phyloP scores from a whole-genome alignment of 2,797 vertebrate species.

The Enteromius radiatus region DNA sequence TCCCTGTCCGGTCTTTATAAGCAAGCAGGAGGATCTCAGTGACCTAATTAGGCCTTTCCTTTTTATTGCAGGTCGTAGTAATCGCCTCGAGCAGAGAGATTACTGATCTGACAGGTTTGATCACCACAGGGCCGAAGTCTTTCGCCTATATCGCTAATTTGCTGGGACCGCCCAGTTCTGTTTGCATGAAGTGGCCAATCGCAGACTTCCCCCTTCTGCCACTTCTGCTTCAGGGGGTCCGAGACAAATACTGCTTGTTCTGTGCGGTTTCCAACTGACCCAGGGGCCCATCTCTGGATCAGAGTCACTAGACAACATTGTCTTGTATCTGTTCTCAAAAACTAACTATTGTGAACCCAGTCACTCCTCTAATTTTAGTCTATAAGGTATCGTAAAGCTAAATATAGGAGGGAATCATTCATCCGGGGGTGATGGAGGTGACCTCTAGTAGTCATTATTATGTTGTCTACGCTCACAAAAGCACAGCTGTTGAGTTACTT shows the following conservation, averaged over 20 bases:
- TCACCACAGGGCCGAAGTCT: slow-evolving; percentile 82
- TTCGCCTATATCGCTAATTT: slow-evolving; percentile 79
- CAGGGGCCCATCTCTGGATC: slow-evolving; percentile 71
- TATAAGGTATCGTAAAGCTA: slow-evolving; percentile 58
- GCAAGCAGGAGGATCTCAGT: slow-evolving; percentile 77
- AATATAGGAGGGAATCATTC: slow-evolving; percentile 60
- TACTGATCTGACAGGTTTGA: slow-evolving; percentile 80
- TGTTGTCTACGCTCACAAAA: slow-evolving; percentile 54
- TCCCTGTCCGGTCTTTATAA: slow-evolving; percentile 75
- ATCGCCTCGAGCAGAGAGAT: slow-evolving; percentile 86
- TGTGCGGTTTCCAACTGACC: slow-evolving; percentile 79
- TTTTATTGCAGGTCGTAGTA: slow-evolving; percentile 80
- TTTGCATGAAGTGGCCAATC: slow-evolving; percentile 69
- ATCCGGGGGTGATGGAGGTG: slow-evolving; percentile 54
- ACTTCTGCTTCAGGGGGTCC: slow-evolving; percentile 82
- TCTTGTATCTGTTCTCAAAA: slow-evolving; percentile 62
- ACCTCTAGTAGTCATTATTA: slow-evolving; percentile 38
- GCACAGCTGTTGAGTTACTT: slow-evolving; percentile 53
- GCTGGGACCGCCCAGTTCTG: slow-evolving; percentile 71
- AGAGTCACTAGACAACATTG: slow-evolving; percentile 69
- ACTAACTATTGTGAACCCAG: slow-evolving; percentile 64
- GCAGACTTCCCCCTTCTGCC: slow-evolving; percentile 67
- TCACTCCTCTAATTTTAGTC: slow-evolving; percentile 59
- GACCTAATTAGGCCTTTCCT: slow-evolving; percentile 84
- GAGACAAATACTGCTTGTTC: slow-evolving; percentile 86